Evolutionary conservation across 2,888 invertebrate species (phyloP), one percentile per base, ranked within the genome.

Genomic region (Halictus quadricinctus): DNA sequence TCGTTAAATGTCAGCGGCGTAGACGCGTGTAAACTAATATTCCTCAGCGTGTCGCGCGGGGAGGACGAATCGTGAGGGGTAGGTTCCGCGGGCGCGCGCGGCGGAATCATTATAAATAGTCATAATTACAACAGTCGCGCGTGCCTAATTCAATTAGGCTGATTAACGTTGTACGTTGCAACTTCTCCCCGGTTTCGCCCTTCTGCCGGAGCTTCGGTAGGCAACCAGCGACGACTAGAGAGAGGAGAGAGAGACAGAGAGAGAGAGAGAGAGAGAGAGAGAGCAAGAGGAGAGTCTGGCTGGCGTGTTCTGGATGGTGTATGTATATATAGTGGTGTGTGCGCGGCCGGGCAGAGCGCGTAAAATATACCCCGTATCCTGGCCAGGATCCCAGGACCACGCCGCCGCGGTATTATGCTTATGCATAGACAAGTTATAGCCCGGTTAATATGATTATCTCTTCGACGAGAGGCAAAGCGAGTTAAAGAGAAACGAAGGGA

Each of bases 51-150:
- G 70, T 36, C 50, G 69, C 76, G 83, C 50, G 80, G 46, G 80
- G 69, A 79, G 81, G 82, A 60, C 66, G 85, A 80, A 81, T 87
- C 86, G 85, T 69, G 80, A 36, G 76, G 79, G 80, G 87, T 77
- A 87, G 85, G 85, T 84, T 64, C 8, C 29, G 86, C 86, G 84
- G 80, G 79, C 83, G 82, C 85, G 82, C 86, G 81, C 83, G 81
- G 87, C 85, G 89, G 91, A 93, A 94, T 94, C 93, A 93, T 94
- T 94, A 94, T 94, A 94, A 94, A 94, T 94, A 94, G 94, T 94
- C 93, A 94, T 94, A 94, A 94, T 94, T 94, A 94, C 93, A 94
- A 93, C 93, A 93, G 93, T 93, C 94, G 93, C 92, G 93, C 92
- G 92, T 92, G 92, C 93, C 93, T 94, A 94, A 94, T 94, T 94